Conservation (phyloP, 2,113 vertebrate genomes). For the Spheniscus mendiculus region DNA sequence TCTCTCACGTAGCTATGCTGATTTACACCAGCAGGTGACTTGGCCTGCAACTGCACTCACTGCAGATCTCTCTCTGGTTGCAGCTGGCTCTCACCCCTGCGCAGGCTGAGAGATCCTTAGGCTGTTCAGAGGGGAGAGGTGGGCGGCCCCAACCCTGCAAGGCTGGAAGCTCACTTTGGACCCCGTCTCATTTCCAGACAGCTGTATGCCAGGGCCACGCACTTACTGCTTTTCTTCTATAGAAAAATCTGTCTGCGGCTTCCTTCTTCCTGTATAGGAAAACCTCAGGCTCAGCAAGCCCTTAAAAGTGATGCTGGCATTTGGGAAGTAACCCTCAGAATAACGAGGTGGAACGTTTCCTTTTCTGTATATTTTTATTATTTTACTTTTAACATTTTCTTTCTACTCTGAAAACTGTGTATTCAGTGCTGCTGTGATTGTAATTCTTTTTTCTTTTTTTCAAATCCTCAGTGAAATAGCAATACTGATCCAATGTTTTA, state of each 20-base stretch:
- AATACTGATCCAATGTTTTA: neutral
- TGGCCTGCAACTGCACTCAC: neutral
- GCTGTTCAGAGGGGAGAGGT: neutral
- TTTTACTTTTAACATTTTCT: neutral
- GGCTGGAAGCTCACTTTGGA: neutral
- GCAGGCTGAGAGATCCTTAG: neutral
- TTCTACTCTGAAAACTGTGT: neutral
- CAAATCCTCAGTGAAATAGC: neutral
- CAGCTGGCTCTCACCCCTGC: neutral
- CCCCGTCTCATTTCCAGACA: neutral
- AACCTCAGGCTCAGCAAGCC: neutral
- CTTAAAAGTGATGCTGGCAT: neutral
- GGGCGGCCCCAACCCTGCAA: neutral
- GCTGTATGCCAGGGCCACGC: rapidly evolving
- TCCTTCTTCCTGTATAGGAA: neutral
- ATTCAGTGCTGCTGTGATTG: neutral
- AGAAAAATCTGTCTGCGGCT: neutral
- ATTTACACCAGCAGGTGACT: neutral
- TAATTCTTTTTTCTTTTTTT: neutral
- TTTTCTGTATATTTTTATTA: neutral
- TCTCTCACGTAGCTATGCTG: rapidly evolving
- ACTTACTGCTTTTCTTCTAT: neutral
- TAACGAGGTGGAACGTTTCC: neutral
- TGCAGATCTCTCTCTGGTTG: neutral
- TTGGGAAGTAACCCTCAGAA: neutral